phyloP scores from a whole-genome alignment of 2,113 vertebrate species.

The Marcusenius ussheri region DNA sequence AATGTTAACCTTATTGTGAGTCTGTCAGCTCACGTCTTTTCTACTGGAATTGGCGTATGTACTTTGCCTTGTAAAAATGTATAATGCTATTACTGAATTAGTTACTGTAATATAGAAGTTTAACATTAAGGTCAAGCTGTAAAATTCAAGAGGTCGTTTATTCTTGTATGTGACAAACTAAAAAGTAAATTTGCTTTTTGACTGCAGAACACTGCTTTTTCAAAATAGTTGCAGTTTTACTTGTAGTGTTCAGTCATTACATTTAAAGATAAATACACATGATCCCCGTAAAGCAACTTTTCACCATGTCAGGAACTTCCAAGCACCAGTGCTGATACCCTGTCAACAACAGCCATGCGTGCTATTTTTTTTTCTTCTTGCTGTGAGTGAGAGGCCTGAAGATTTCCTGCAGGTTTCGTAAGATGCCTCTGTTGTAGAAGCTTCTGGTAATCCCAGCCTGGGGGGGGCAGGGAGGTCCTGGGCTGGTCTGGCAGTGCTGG shows the following conservation, averaged over 20 bases:
- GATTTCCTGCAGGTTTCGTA: slow-evolving; percentile 75
- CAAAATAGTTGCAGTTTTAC: no score
- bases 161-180: slow-evolving; percentile 5
- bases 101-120: not conserved
- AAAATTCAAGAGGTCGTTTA: slow-evolving; percentile 11
- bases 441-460: slow-evolving; percentile 52
- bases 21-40: not conserved
- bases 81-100: not conserved
- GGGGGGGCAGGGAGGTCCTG: slow-evolving; percentile 29
- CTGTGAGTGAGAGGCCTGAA: slow-evolving; percentile 52
- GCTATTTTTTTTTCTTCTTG: slow-evolving; percentile 49
- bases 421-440: slow-evolving; percentile 67
- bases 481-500: slow-evolving; percentile 53
- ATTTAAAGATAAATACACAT: not conserved
- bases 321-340: not conserved
- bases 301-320: not conserved
- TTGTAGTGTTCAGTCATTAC: not conserved
- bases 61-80: slow-evolving; percentile 7
- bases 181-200: slow-evolving; percentile 9
- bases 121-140: not conserved
- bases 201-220: not conserved
- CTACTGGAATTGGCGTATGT: not conserved
- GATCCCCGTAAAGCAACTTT: not conserved
- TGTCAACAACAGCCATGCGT: not conserved
- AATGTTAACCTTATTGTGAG: not conserved